These are phyloP conservation scores for Drepanosiphum platanoidis DNA, from an alignment of 2,888 invertebrate species.

Conservation along the genomic window DNA sequence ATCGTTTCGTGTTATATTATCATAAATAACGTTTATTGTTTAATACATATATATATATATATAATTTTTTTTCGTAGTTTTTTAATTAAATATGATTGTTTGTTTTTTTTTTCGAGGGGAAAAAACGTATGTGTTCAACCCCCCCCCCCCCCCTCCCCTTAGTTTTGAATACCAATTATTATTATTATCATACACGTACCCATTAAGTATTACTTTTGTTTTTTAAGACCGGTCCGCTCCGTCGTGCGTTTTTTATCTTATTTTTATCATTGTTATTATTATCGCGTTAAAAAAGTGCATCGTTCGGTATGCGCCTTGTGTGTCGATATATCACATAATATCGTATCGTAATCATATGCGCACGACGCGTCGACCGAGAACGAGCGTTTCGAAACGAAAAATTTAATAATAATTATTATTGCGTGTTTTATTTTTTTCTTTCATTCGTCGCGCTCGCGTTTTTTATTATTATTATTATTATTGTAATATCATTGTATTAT, in stretches of 20 bases:
- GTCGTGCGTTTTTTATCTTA: no score
- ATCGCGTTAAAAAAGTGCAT: background rate
- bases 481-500: slow-evolving; percentile 15
- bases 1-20: background rate
- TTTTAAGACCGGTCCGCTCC: no score
- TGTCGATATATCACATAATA: background rate
- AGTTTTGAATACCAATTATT: slow-evolving; percentile 27
- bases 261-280: background rate
- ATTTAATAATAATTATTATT: slow-evolving; percentile 4
- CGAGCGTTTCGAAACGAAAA: background rate
- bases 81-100: slow-evolving; percentile 3
- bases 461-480: slow-evolving; percentile 13
- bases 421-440: background rate
- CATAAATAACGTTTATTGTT: background rate
- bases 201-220: no score
- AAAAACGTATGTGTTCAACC: slow-evolving; percentile 45
- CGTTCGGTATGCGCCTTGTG: background rate
- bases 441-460: background rate
- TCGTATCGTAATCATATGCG: background rate
- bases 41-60: no score
- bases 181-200: no score
- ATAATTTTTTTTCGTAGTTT: background rate
- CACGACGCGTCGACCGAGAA: background rate
- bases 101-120: slow-evolving; percentile 3
- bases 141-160: no score